Base-by-base conservation (phyloP, 2,888 invertebrate genomes). In the Phyto melanocephala region DNA sequence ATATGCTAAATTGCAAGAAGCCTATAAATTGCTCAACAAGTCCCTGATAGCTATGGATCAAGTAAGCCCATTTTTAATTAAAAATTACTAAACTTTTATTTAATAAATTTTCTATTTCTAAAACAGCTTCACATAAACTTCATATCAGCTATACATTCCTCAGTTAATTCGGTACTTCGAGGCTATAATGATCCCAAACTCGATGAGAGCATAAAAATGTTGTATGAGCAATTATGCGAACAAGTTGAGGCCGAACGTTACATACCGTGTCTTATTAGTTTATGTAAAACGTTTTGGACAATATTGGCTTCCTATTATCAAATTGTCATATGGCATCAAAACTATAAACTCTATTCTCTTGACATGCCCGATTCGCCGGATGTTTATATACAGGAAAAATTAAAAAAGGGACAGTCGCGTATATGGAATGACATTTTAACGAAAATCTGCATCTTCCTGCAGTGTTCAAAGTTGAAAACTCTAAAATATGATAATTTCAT, bases 341-440 rank as follows among this genome's bases (percentile, higher is more conserved):
- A 92, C 65, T 90, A 90, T 63, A 90, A 90, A 83, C 71, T 91
- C 1, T 91, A 88, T 79, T 85, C 87, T 0, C 76, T 88, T 5
- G 88, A 88, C 47, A 85, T 92, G 11, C 92, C 91, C 1, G 92
- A 89, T 22, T 91, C 92, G 11, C 95, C 95, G 85, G 94, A 95
- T 81, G 93, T 94, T 86, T 97, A 97, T 86, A 95, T 97, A 11
- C 94, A 94, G 86, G 96, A 98, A 89, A 99, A 98, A 90, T 92
- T 99, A 81, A 96, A 97, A 88, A 96, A 95, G 70, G 98, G 98
- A 0, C 92, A 97, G 78, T 92, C 94, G 0, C 93, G 97, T 83
- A 95, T 98, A 82, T 99, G 98, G 98, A 96, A 96, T 86, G 99
- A 99, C 87, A 96, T 98, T 0, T 97, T 98, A 90, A 95, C 95